These are phyloP conservation scores for Pteropus alecto DNA, from an alignment of 2,113 vertebrate species.

Conservation along the genomic window DNA sequence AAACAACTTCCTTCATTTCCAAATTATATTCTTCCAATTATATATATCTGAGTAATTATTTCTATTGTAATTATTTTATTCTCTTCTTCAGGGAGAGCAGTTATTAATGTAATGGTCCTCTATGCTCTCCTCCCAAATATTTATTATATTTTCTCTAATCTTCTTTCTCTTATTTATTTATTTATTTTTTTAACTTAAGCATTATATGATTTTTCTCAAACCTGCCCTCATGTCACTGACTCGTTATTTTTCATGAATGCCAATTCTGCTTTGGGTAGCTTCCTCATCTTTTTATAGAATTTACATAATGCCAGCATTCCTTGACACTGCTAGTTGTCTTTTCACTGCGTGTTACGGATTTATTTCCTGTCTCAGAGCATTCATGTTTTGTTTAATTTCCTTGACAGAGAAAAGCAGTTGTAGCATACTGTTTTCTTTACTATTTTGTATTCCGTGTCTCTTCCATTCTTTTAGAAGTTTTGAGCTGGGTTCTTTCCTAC, in stretches of 20 bases:
- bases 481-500: background rate
- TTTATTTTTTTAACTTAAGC: background rate
- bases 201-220: background rate
- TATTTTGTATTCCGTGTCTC: background rate
- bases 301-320: fast-evolving
- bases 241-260: background rate
- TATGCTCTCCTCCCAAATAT: background rate
- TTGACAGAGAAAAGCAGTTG: background rate
- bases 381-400: background rate
- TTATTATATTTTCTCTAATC: background rate
- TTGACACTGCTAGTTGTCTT: background rate
- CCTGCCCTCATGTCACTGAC: background rate
- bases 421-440: background rate
- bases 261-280: background rate
- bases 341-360: background rate
- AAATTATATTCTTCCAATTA: background rate
- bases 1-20: background rate
- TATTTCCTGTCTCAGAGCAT: background rate
- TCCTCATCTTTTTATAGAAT: background rate
- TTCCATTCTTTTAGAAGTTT: background rate
- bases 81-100: background rate
- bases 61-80: background rate
- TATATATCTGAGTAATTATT: background rate
- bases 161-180: background rate
- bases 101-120: background rate